These are phyloP conservation scores for Petromus typicus DNA, from an alignment of 2,113 vertebrate genomes.

Conservation along the genomic window DNA sequence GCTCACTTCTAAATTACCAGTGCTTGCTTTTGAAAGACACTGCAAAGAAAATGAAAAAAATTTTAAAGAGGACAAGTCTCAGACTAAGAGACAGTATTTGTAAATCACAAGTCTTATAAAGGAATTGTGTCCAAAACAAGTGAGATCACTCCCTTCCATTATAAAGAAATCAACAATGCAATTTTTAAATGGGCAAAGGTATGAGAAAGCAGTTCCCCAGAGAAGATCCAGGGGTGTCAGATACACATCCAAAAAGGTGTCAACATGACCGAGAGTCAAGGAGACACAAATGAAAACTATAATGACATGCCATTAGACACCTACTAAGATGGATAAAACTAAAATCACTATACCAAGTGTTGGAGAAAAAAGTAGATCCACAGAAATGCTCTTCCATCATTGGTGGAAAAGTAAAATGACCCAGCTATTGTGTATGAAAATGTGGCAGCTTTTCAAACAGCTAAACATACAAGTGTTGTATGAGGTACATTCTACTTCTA, in stretches of 20 bases:
- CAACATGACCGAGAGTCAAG: neutral
- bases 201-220: neutral
- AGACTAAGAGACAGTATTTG: neutral
- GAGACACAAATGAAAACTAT: neutral
- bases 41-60: conserved; percentile 27
- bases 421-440: neutral
- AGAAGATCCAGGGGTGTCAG: neutral
- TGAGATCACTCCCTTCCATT: neutral
- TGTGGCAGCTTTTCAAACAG: neutral
- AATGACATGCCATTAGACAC: neutral
- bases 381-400: neutral
- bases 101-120: neutral
- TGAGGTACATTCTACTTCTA: neutral
- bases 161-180: neutral
- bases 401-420: neutral
- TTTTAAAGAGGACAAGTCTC: too few species aligned
- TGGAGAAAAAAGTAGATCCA: neutral
- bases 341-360: neutral
- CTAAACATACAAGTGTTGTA: neutral
- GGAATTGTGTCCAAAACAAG: neutral
- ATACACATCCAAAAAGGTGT: neutral
- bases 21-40: neutral
- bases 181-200: neutral
- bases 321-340: neutral
- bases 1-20: neutral